phyloP scores from a whole-genome alignment of 2,797 vertebrate species.

The Sebastes cheni region DNA sequence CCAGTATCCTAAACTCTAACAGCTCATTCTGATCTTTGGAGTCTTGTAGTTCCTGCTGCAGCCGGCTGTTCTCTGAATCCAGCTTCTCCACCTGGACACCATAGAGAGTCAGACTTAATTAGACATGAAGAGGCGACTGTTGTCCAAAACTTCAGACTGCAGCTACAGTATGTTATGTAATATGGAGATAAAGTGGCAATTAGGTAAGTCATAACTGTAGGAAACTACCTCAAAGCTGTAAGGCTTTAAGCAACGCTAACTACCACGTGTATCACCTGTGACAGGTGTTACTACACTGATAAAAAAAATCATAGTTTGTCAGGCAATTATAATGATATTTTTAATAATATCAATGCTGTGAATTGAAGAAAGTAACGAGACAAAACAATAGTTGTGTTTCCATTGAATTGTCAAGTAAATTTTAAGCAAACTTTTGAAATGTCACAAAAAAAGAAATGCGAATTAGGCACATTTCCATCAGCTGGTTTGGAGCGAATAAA shows the following conservation, averaged over 20 bases:
- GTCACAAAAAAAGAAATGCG: too few relatives aligned
- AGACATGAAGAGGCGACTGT: not conserved
- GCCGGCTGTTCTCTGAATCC: constrained; percentile 86
- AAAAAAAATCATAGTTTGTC: not conserved
- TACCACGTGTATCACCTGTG: not conserved
- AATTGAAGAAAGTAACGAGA: not conserved
- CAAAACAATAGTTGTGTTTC: not conserved
- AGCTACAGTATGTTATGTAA: not conserved
- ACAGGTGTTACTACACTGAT: not conserved
- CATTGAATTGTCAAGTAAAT: too few relatives aligned
- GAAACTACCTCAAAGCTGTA: not conserved
- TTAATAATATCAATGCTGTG: not conserved
- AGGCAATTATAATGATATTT: not conserved
- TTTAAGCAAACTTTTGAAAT: too few relatives aligned
- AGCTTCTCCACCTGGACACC: constrained; percentile 90
- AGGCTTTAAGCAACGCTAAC: not conserved
- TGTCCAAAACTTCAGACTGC: not conserved
- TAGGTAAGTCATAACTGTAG: not conserved
- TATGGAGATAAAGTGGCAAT: not conserved
- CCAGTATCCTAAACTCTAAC: constrained; percentile 96
- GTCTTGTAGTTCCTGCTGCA: constrained; percentile 95
- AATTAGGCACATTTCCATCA: too few relatives aligned
- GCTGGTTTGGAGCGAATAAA: too few relatives aligned
- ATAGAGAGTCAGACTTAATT: not conserved
- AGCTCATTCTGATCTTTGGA: constrained; percentile 98